Evolutionary conservation across 2,113 vertebrate species (phyloP).

Genomic region (Dromas ardeola): DNA sequence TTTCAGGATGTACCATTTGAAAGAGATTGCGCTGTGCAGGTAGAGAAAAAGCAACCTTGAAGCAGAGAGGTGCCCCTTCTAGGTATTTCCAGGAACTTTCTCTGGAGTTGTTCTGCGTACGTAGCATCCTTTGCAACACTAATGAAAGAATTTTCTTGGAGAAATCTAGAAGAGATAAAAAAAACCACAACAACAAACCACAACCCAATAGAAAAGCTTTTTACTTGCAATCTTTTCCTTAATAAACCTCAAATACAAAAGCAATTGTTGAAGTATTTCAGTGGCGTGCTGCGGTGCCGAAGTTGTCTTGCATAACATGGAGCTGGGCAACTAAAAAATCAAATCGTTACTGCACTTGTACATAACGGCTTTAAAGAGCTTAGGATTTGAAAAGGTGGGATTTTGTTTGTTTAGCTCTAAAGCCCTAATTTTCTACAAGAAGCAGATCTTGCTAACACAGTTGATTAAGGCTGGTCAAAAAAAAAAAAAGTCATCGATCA

Average conservation of each 20-base stretch:
- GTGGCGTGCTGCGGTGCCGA: not conserved
- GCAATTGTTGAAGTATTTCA: not conserved
- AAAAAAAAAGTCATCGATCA: not conserved
- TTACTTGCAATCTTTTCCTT: not conserved
- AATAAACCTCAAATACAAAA: not conserved
- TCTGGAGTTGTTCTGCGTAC: not conserved
- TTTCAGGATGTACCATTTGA: not conserved
- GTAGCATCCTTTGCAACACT: not conserved
- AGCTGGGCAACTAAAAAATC: not conserved
- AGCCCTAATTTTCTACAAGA: not conserved
- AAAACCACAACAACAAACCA: not conserved
- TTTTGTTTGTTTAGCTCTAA: not conserved
- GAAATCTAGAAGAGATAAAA: not conserved
- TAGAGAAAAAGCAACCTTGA: not conserved
- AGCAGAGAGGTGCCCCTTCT: not conserved
- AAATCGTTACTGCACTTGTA: not conserved
- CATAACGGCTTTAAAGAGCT: not conserved
- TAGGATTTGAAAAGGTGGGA: not conserved
- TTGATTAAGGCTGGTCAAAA: constrained; percentile 44
- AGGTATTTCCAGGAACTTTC: not conserved
- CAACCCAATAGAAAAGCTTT: not conserved
- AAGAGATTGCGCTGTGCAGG: not conserved
- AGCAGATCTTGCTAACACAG: not conserved
- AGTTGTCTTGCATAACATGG: not conserved
- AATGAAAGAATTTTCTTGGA: not conserved